Evolutionary conservation across 1,140 invertebrate species (phyloP), one percentile per base, ranked within the genome.

Genomic region (Drosophila kurseongensis): DNA sequence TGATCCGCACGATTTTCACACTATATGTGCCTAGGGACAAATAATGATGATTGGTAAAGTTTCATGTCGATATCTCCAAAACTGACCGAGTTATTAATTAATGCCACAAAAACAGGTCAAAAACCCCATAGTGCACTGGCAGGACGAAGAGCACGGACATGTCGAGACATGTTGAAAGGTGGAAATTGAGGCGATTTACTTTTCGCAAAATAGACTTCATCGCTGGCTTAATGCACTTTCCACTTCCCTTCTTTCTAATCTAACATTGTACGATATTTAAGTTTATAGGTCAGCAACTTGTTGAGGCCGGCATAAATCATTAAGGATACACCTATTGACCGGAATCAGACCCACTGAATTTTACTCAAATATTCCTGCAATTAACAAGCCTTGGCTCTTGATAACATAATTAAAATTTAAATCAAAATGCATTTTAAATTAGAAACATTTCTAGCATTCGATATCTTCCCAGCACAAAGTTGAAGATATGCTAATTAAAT

Each of bases 171-270:
- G 84, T 89, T 89, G 84, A 89, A 80, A 88, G 84, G 80, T 88
- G 84, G 84, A 88, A 88, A 88, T 88, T 80, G 84, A 83, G 73
- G 84, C 84, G 80, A 88, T 89, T 88, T 88, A 78, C 68, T 71
- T 77, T 79, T 67, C 38, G 14, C 42, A 61, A 78, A 73, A 84
- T 68, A 65, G 79, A 73, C 62, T 80, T 56, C 66, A 65, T 61
- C 47, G 67, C 59, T 63, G 63, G 55, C 65, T 62, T 61, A 71
- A 62, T 76, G 54, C 59, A 67, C 74, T 71, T 68, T 48, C 47
- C 23, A 61, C 48, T 12, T 52, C 27, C 35, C 6, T 5, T 10
- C 3, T 40, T 51, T 6, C 12, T 8, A 23, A 3, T 5, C 18
- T 2, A 1, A 1, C 18, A 47, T 27, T 47, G 16, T 13, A 23